Evolutionary conservation across 92 coral and sea anemone species (phyloP).

Genomic region (Actinernus sp.): DNA sequence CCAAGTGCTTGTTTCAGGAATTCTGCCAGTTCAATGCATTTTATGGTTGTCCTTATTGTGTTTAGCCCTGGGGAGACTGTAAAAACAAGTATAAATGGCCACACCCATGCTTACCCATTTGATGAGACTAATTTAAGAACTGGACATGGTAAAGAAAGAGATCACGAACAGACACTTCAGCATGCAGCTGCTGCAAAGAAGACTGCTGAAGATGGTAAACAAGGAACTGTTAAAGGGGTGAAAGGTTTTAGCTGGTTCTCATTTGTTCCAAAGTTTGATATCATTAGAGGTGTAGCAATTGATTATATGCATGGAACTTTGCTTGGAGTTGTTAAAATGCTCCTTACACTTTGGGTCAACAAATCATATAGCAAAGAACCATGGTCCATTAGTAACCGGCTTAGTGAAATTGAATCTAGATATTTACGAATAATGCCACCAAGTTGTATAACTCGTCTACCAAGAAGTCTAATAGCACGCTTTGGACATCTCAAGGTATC

Average conservation of each 20-base stretch:
- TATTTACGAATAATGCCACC: constrained; percentile 49
- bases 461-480: constrained; percentile 45
- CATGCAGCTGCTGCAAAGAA: constrained; percentile 45
- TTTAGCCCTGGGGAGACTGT: constrained; percentile 58
- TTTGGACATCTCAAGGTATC: constrained; percentile 64
- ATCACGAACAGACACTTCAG: constrained; percentile 10
- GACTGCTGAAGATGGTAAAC: constrained; percentile 1
- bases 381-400: constrained; percentile 19
- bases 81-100: constrained; percentile 23
- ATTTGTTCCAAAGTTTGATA: constrained; percentile 43
- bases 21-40: too few species aligned
- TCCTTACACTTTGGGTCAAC: constrained; percentile 27
- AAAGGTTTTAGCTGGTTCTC: constrained; percentile 71
- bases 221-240: constrained; percentile 18
- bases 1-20: too few species aligned
- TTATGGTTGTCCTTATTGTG: constrained; percentile 69
- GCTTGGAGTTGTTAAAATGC: constrained; percentile 50
- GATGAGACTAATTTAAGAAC: constrained; percentile 53
- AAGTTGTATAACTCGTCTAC: constrained; percentile 31
- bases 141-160: constrained; percentile 59
- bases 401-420: constrained; percentile 30
- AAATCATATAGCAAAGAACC: neutral
- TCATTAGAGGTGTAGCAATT: constrained; percentile 55
- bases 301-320: constrained; percentile 68
- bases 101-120: constrained; percentile 27